Conservation (phyloP, 2,113 vertebrate species). For the Microtus pennsylvanicus region DNA sequence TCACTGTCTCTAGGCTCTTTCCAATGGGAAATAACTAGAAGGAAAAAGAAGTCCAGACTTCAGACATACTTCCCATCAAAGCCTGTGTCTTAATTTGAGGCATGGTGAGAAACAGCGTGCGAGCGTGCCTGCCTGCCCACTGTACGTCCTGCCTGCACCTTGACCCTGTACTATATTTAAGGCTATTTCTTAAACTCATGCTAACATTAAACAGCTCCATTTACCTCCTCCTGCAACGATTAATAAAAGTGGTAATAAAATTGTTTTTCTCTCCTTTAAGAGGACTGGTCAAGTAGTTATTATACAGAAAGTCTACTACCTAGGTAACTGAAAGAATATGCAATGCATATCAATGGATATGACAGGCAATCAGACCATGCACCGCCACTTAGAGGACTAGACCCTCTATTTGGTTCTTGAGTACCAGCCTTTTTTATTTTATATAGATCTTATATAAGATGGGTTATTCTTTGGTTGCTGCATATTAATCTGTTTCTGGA, state of each 20-base stretch:
- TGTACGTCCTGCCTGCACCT: background rate
- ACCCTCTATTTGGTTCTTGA: background rate
- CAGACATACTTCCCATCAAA: background rate
- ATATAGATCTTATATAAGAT: background rate
- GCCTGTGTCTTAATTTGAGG: background rate
- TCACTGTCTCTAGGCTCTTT: background rate
- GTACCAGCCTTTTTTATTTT: background rate
- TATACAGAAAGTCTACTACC: background rate
- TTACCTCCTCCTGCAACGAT: background rate
- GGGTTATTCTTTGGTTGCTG: background rate
- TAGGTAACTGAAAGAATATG: background rate
- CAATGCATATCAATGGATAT: background rate
- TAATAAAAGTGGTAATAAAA: background rate
- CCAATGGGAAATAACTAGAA: background rate
- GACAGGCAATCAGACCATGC: background rate
- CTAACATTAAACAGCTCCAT: background rate
- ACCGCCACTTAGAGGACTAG: background rate
- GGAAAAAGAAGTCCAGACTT: background rate
- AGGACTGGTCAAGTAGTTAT: background rate
- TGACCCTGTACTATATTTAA: background rate
- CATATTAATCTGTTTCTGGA: background rate
- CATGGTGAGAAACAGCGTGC: background rate
- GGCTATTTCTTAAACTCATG: background rate
- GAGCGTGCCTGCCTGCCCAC: rapidly evolving
- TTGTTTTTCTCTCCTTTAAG: background rate